Evolutionary conservation across 92 coral and sea anemone species (phyloP), one percentile per base, ranked within the genome.

Genomic region (Desmophyllum pertusum): DNA sequence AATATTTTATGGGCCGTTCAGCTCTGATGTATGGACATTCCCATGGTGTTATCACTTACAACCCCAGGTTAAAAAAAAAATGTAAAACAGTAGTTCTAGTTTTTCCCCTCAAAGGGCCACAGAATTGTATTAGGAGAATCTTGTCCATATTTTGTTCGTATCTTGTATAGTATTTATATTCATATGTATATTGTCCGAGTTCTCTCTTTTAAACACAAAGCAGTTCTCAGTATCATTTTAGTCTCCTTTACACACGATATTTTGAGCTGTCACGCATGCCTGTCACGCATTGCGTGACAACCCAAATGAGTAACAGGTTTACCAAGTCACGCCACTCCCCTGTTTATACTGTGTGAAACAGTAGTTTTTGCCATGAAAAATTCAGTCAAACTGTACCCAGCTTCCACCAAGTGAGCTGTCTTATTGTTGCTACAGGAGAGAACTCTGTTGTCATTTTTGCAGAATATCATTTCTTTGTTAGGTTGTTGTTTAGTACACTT

Each of bases 111-210:
- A 64, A 79, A 79, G 76, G 76, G 84, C 64, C 75, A 19, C 62
- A 48, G 75, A 66, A 79, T 64, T 43, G 61, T 43, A 25, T 64
- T 72, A 23, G 48, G 31, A 39, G 48, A 43, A 41, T 51, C 38
- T 78, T 78, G 75, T 65, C 61, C 43, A 65, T 79, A 79, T 79
- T 59, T 79, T 66, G 84, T 64, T 70, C 63, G 46, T 79, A 67
- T 43, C 84, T 45, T 79, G 74, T 79, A 79, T 42, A 79, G 84
- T 79, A 79, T 79, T 79, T 65, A 79, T 79, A 66, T 67, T 38
- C 73, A 35, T n/a, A n/a, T 78, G 70, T 76, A 76, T 37, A 65
- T 45, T 64, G 74, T 41, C 21, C 18, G 84, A 79, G 75, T 79
- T 67, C 57, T 77, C 53, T 57, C 70, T 45, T n/a, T 46, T 31